Conservation (phyloP, 2,797 vertebrate genomes). For the Poecilia picta region DNA sequence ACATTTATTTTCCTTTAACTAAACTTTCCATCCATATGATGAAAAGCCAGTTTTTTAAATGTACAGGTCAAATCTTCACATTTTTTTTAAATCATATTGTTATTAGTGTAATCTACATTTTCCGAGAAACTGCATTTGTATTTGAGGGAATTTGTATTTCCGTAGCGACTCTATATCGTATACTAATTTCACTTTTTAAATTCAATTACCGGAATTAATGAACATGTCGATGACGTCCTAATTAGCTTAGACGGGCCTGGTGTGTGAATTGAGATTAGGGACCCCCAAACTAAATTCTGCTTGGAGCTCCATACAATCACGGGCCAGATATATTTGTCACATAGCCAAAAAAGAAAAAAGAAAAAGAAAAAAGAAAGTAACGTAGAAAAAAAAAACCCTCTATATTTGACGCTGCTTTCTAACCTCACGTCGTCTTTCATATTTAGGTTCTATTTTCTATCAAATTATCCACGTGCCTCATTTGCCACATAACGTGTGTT, state of each 20-base stretch:
- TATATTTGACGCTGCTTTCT: neutral
- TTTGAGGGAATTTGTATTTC: neutral
- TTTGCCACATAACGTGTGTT: constrained; percentile 40
- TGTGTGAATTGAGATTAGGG: neutral
- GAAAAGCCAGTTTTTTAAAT: neutral
- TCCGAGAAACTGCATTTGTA: neutral
- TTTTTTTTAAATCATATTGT: neutral
- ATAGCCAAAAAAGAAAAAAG: neutral
- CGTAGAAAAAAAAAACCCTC: too few relatives aligned
- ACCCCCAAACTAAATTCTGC: neutral
- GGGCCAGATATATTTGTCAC: neutral
- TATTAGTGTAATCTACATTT: neutral
- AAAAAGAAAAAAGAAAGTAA: neutral
- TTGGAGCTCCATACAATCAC: neutral
- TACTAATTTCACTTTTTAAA: neutral
- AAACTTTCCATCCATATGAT: neutral
- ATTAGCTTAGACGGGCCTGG: neutral
- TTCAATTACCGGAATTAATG: neutral
- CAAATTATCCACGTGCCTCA: neutral
- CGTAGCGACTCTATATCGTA: neutral
- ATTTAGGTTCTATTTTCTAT: constrained; percentile 7
- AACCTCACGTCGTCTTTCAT: neutral
- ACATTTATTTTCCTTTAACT: neutral
- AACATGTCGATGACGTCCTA: constrained; percentile 1
- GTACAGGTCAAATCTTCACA: neutral